Evolutionary conservation across 2,113 vertebrate species (phyloP), one percentile per base, ranked within the genome.

Genomic region (Cottus gobio): DNA sequence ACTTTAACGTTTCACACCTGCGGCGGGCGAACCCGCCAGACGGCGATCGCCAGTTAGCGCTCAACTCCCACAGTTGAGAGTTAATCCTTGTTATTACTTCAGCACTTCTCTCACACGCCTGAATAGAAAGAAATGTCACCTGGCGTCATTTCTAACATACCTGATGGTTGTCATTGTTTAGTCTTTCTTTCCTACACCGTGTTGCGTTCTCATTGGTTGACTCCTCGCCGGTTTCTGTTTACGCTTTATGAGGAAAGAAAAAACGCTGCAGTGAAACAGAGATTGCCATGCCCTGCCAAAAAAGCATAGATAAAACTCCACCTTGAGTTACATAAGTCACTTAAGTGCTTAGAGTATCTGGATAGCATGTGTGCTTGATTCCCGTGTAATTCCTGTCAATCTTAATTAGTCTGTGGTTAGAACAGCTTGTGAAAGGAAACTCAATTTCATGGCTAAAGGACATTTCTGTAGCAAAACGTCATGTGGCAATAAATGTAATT

Each of bases 91-190:
- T 66, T 66, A 73, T 89, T 85, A 76, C 67, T 54, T 68, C 42
- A 20, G 77, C 81, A 80, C 42, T 48, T 71, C 36, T 63, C 78
- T 72, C 72, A 16, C 54, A 20, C 44, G 1, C 60, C 22, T 31
- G 50, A 83, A 73, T 26, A 54, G 64, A 76, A 39, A 81, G n/a
- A 83, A 88, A 92, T 90, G 92, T 62, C 1, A 65, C 70, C 73
- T 0, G 39, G 31, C 88, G 71, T 85, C 88, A 92, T 94, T 91
- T 85, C 61, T 60, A 10, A 37, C 88, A 88, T 93, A 71, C 79
- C 86, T 85, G 44, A 68, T 64, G n/a, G 76, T 54, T 1, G 70
- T 66, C 76, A 67, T 37, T 64, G 69, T 18, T 71, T 50, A 3
- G 50, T 44, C 31, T 73, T 75, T 65, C 48, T 74, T 65, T n/a